These are phyloP conservation scores for Caenorhabditis wallacei DNA, from an alignment of 2,888 invertebrate genomes.

Conservation along the genomic window DNA sequence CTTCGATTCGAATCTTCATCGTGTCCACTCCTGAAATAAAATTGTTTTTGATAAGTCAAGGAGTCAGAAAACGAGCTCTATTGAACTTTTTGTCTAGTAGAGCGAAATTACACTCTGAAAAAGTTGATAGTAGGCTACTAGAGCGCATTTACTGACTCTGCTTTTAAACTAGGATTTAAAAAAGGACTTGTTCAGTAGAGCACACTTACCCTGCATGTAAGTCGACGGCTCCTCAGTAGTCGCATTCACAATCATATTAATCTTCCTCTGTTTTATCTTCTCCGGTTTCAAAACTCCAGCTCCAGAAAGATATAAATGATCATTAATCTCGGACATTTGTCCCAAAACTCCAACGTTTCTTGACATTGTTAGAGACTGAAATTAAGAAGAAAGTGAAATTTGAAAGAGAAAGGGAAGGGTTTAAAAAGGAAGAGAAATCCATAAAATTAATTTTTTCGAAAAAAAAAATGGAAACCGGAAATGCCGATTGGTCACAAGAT, in stretches of 20 bases:
- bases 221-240: conserved; percentile 89
- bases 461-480: conserved; percentile 23
- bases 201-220: conserved; percentile 83
- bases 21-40: conserved; percentile 85
- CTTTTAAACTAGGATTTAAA: too few species aligned
- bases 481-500: conserved; percentile 3
- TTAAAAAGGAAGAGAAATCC: conserved; percentile 25
- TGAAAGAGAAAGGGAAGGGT: not conserved
- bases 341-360: conserved; percentile 78
- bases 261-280: conserved; percentile 87
- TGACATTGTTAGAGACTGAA: conserved; percentile 54
- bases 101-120: too few species aligned
- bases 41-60: too few species aligned
- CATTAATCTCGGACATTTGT: conserved; percentile 87
- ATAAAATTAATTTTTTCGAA: not conserved
- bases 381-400: not conserved
- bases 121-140: too few species aligned
- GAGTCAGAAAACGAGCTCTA: not conserved
- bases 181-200: too few species aligned
- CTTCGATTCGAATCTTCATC: conserved; percentile 89
- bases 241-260: conserved; percentile 90
- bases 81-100: too few species aligned
- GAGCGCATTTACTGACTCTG: too few species aligned
- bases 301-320: conserved; percentile 89
- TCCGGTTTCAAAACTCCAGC: conserved; percentile 89